Percentiles rank a stretch among this genome's conserved stretches.
Evolutionary conservation across 2,113 vertebrate species (phyloP).

Genomic region (Microtus oregoni): DNA sequence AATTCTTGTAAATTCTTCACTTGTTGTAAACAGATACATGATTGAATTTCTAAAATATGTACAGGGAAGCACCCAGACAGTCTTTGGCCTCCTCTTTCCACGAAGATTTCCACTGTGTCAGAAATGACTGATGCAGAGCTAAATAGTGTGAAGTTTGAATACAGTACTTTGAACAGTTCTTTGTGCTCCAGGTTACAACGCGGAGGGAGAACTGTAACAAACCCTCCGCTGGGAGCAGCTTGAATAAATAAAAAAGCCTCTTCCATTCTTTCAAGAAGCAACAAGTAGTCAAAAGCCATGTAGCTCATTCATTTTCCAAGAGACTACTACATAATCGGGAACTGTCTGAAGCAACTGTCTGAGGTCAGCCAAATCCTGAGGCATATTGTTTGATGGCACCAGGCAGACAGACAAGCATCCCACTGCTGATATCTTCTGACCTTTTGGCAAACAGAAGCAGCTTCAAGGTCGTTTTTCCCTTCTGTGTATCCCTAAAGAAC

Average conservation of each 20-base stretch:
- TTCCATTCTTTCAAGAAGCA: constrained; percentile 51
- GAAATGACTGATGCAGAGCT: constrained; percentile 46
- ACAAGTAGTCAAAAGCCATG: constrained; percentile 48
- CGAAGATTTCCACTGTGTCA: constrained; percentile 56
- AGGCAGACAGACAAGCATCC: constrained; percentile 60
- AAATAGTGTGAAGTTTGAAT: constrained; percentile 56
- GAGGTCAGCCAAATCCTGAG: constrained; percentile 63
- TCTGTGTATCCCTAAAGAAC: constrained; percentile 21
- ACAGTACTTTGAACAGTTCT: constrained; percentile 33
- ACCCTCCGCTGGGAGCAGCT: neutral
- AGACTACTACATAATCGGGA: constrained; percentile 2
- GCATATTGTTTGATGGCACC: constrained; percentile 24
- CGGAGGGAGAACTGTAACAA: neutral
- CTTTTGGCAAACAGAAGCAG: constrained; percentile 58
- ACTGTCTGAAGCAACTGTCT: constrained; percentile 48
- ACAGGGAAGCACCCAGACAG: neutral
- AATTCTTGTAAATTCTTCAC: neutral
- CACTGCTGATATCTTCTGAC: constrained; percentile 71
- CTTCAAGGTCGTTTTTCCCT: neutral
- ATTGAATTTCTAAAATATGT: constrained; percentile 28
- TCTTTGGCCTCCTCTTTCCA: neutral
- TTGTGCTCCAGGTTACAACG: constrained; percentile 23
- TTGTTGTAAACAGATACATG: constrained; percentile 36
- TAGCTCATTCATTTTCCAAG: constrained; percentile 51
- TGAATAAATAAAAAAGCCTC: neutral